phyloP scores from a whole-genome alignment of 2,888 invertebrate species.

The Rotaria sp. region DNA sequence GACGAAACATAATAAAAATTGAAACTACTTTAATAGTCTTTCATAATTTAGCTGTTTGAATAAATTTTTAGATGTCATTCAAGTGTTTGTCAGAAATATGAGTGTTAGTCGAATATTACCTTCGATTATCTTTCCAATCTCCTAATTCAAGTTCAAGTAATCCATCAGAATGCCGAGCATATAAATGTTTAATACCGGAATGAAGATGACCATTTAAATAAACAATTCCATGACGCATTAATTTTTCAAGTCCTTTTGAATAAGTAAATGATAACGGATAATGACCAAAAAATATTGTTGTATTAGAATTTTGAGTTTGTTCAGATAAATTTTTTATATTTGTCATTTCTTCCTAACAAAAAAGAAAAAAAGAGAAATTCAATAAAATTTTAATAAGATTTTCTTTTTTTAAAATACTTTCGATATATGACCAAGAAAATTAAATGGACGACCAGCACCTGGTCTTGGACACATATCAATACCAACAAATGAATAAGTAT shows the following conservation, averaged over 20 bases:
- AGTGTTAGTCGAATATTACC: slow-evolving; percentile 57
- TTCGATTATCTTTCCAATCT: slow-evolving; percentile 83
- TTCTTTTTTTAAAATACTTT: slow-evolving; percentile 45
- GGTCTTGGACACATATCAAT: slow-evolving; percentile 79
- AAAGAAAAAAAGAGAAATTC: too few relatives aligned
- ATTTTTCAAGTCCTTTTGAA: slow-evolving; percentile 47
- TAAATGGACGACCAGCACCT: slow-evolving; percentile 77
- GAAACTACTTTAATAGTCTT: too few relatives aligned
- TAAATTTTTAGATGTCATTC: too few relatives aligned
- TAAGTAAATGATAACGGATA: slow-evolving; percentile 81
- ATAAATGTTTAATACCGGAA: slow-evolving; percentile 70
- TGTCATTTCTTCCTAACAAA: slow-evolving; percentile 46
- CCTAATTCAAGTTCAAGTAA: slow-evolving; percentile 78
- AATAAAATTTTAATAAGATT: not conserved
- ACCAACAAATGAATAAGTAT: slow-evolving; percentile 72
- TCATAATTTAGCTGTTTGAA: too few relatives aligned
- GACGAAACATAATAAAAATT: too few relatives aligned
- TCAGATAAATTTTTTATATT: slow-evolving; percentile 59
- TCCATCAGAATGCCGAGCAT: slow-evolving; percentile 73
- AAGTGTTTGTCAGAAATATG: too few relatives aligned
- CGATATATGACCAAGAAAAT: slow-evolving; percentile 68
- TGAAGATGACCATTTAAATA: slow-evolving; percentile 86
- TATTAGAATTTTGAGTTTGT: slow-evolving; percentile 53
- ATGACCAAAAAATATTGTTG: slow-evolving; percentile 76
- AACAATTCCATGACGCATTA: slow-evolving; percentile 61